Evolutionary conservation across 2,888 invertebrate species (phyloP).

Genomic region (Harmothoe impar): DNA sequence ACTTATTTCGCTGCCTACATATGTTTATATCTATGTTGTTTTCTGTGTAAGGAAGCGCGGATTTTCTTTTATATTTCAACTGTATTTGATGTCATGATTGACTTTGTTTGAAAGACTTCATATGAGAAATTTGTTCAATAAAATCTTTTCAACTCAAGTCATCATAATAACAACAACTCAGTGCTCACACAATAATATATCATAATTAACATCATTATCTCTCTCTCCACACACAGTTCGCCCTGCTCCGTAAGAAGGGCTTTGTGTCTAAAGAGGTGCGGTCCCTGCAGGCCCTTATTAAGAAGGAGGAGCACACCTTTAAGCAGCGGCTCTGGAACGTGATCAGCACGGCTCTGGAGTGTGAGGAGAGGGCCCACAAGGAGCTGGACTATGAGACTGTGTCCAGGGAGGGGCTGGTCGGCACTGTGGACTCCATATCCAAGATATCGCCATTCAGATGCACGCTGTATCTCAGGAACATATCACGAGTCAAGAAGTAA

Average conservation of each 20-base stretch:
- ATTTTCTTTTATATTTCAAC: no score
- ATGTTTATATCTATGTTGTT: no score
- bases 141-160: no score
- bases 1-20: no score
- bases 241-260: slow-evolving; percentile 40
- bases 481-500: slow-evolving; percentile 56
- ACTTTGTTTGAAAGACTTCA: no score
- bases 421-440: slow-evolving; percentile 4
- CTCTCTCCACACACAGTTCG: slow-evolving; percentile 40
- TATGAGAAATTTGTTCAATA: no score
- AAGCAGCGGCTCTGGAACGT: slow-evolving; percentile 28
- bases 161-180: no score
- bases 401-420: slow-evolving; percentile 60
- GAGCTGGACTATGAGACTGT: slow-evolving; percentile 61
- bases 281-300: slow-evolving; percentile 36
- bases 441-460: slow-evolving; percentile 54
- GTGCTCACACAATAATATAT: no score
- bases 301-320: slow-evolving; percentile 12
- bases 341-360: slow-evolving; percentile 35
- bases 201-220: no score
- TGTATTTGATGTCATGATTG: no score
- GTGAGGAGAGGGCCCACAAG: slow-evolving; percentile 39
- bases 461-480: slow-evolving; percentile 49
- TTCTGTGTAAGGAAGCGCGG: no score
- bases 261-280: slow-evolving; percentile 37